phyloP scores from a whole-genome alignment of 2,888 invertebrate species.

The Sinopyrophorus schimmeli region DNA sequence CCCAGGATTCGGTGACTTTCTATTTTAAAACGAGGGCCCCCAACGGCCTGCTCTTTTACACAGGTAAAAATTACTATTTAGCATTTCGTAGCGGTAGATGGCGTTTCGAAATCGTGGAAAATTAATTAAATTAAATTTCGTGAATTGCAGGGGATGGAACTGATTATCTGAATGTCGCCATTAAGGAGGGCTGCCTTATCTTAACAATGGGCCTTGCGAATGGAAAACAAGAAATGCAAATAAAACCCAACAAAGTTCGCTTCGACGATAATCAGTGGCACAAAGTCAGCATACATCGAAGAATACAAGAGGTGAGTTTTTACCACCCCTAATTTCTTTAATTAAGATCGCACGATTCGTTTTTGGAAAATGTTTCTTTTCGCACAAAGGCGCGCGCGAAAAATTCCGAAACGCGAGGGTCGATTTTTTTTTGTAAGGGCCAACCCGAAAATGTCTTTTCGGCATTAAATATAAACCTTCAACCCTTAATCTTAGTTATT shows the following conservation, averaged over 20 bases:
- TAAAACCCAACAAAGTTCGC: constrained; percentile 83
- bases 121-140: constrained; percentile 4
- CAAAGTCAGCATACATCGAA: constrained; percentile 84
- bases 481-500: no score
- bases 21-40: constrained; percentile 92
- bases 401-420: no score
- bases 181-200: constrained; percentile 86
- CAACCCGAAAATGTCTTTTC: no score
- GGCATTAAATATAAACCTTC: no score
- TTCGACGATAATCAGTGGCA: constrained; percentile 98
- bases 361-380: no score
- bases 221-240: constrained; percentile 86
- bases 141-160: constrained; percentile 75
- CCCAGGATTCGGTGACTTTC: constrained; percentile 86
- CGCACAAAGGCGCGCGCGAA: no score
- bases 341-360: no score
- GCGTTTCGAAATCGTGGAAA: constrained; percentile 2
- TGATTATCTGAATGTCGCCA: constrained; percentile 86
- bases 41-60: constrained; percentile 89
- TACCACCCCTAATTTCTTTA: no score
- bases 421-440: no score
- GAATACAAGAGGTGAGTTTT: constrained; percentile 87
- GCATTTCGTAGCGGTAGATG: no score
- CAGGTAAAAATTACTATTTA: no score
- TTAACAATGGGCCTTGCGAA: constrained; percentile 89